A percentile compares a stretch with the other conserved stretches of the same genome.
phyloP scores from a whole-genome alignment of 30 jellyfish, hydroid and myxozoan genomes.

The Sanderia malayensis region DNA sequence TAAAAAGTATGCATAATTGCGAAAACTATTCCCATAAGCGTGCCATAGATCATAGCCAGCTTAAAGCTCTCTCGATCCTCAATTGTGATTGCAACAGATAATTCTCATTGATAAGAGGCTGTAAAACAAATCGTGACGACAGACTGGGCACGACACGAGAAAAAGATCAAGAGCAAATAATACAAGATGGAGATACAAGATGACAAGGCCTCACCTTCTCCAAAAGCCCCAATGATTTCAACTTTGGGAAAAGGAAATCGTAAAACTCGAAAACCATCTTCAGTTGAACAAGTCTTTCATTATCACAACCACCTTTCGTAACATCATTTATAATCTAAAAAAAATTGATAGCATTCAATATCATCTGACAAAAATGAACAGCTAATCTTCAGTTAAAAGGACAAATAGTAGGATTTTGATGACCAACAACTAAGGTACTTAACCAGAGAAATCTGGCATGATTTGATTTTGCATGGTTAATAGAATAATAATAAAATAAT shows the following conservation, averaged over 20 bases:
- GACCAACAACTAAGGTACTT: too few relatives aligned
- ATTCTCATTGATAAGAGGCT: conserved; percentile 64
- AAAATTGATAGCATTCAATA: not conserved
- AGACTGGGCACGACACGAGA: not conserved
- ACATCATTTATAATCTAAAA: conserved; percentile 17
- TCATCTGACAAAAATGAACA: not conserved
- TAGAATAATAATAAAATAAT: too few relatives aligned
- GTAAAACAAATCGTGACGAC: not conserved
- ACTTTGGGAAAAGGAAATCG: conserved; percentile 33
- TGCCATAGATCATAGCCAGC: too few relatives aligned
- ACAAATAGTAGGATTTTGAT: too few relatives aligned
- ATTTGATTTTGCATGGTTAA: too few relatives aligned
- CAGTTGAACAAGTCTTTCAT: conserved; percentile 24
- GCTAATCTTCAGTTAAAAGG: too few relatives aligned
- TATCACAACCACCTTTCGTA: conserved; percentile 7
- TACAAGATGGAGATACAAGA: too few relatives aligned
- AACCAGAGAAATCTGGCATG: too few relatives aligned
- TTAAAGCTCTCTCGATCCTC: conserved; percentile 17
- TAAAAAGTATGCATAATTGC: too few relatives aligned
- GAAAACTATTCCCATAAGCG: too few relatives aligned
- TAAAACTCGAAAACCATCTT: conserved; percentile 30
- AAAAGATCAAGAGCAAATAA: not conserved
- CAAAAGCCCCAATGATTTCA: conserved; percentile 31
- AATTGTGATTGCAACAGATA: conserved; percentile 52
- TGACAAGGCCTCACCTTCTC: conserved; percentile 16